Evolutionary conservation across 1,140 invertebrate genomes (phyloP).

Genomic region (Fopius arisanus): DNA sequence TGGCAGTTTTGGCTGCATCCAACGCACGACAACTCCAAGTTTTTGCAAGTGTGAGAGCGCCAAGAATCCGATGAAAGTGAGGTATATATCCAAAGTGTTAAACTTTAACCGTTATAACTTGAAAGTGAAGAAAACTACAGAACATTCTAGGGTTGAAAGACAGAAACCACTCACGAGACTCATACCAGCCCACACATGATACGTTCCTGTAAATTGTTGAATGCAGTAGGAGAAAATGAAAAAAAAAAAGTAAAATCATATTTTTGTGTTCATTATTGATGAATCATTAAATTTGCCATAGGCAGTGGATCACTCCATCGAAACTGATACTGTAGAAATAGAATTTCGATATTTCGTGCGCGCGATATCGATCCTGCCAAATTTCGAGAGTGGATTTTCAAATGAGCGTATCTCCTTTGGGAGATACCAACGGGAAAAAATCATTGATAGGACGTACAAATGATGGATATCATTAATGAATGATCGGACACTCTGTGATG

Average conservation of each 20-base stretch:
- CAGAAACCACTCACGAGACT: constrained; percentile 21
- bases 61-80: constrained; percentile 33
- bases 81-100: constrained; percentile 13
- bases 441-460: no score
- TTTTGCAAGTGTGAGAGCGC: constrained; percentile 29
- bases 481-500: no score
- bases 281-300: constrained; percentile 29
- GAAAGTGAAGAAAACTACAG: constrained; percentile 21
- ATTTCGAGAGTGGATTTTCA: constrained; percentile 47
- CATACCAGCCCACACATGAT: constrained; percentile 2
- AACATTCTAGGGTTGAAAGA: constrained; percentile 12
- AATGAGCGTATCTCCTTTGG: constrained; percentile 33
- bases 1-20: background rate
- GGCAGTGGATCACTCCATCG: constrained; percentile 47
- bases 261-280: background rate
- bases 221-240: constrained; percentile 6
- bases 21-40: background rate
- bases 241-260: background rate
- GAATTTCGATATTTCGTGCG: constrained; percentile 48
- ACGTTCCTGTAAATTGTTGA: constrained; percentile 28
- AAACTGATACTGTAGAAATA: constrained; percentile 54
- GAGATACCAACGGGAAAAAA: background rate
- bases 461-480: no score
- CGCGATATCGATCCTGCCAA: constrained; percentile 41
- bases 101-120: constrained; percentile 40